Evolutionary conservation across 2,797 vertebrate genomes (phyloP), one percentile per base, ranked within the genome.

Genomic region (Ctenopoma kingsleyae): DNA sequence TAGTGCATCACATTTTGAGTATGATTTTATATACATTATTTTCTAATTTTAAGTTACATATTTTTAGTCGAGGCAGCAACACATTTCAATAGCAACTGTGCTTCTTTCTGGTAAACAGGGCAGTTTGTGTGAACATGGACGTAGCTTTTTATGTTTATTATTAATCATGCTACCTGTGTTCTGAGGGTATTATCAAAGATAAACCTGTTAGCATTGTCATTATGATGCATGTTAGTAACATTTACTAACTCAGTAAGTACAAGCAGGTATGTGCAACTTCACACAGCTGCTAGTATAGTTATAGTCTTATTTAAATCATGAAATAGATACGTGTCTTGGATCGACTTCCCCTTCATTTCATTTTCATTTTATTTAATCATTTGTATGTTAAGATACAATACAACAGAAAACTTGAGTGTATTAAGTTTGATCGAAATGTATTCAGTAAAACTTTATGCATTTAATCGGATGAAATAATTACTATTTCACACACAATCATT

Each of bases 351-450:
- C 12, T 40, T 13, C 3, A 40, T 5, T 15, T 40, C 4, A 40
- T 15, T 15, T 16, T 40, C 15, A 6, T 40, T 15, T 40, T 38
- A 32, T 32, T 32, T 8, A 8, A 36, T 46, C 52, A 56, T 86
- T 87, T 91, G 81, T 74, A 87, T 74, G 5, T 54, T n/a, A 50
- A 53, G 32, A 67, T 46, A 15, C 4, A 89, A 90, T 83, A 87
- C 80, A 80, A 73, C 86, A 58, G 47, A 80, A 72, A 80, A 15
- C 58, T 53, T 32, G 6, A 64, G 35, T 2, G 9, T 12, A 12
- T 30, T 30, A 30, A 30, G 27, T 30, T 30, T 35, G 8, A 35
- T 11, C 4, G 4, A 13, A 15, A 3, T 40, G 38, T 13, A 40
- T 13, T 40, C 13, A 40, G 38, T 15, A 40, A 40, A 40, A 40